Percentiles rank a stretch among this genome's conserved stretches.
Conservation (phyloP, 1,140 invertebrate species). For the Uloborus diversus region DNA sequence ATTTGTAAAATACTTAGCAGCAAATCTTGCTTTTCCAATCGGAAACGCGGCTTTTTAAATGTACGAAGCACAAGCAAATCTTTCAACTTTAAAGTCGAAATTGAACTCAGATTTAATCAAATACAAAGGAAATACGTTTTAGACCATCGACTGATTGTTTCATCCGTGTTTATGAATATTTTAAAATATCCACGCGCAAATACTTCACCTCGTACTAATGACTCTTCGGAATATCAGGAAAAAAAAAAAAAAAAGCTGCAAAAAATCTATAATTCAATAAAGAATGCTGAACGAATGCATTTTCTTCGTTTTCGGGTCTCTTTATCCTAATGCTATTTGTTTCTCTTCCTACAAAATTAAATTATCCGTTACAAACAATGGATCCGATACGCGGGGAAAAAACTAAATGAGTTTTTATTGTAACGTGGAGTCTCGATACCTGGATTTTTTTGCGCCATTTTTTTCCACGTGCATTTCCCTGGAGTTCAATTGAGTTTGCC, state of each 20-base stretch:
- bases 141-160: too few species aligned
- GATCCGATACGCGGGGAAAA: slow-evolving; percentile 3
- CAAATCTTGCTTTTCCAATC: too few species aligned
- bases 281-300: background rate
- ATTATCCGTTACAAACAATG: slow-evolving; percentile 30
- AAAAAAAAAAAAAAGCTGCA: background rate
- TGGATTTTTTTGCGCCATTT: background rate
- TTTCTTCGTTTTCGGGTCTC: slow-evolving; percentile 12
- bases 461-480: too few species aligned
- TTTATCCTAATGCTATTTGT: slow-evolving; percentile 39
- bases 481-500: slow-evolving; percentile 5
- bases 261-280: background rate
- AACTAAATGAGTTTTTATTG: slow-evolving; percentile 6
- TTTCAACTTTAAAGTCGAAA: too few species aligned
- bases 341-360: slow-evolving; percentile 16
- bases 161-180: background rate
- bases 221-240: background rate
- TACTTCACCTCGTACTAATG: background rate
- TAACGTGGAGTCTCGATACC: background rate
- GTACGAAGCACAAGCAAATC: too few species aligned
- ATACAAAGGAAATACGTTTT: background rate
- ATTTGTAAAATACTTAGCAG: too few species aligned
- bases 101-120: too few species aligned
- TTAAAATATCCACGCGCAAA: background rate
- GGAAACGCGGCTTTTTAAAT: too few species aligned